Base-by-base conservation (phyloP, 1,140 invertebrate genomes). In the Psix sp. region DNA sequence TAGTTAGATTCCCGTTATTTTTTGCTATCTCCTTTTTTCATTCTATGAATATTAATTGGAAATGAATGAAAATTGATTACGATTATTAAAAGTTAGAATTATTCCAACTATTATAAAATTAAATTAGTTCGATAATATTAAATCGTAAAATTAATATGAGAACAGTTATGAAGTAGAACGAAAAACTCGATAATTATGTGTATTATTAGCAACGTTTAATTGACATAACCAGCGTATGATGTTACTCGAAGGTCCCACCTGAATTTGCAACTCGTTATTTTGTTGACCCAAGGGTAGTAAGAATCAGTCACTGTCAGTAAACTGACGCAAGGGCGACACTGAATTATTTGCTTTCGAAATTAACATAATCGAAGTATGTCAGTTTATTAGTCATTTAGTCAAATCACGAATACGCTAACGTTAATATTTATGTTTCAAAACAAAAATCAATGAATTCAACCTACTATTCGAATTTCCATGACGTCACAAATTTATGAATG, bases 191-290 rank as follows among this genome's bases (percentile, higher is more conserved):
- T 62, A 62, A 71, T 71, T 71, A 71, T 49, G 43, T 49, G 49
- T 48, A 62, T 62, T 14, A 62, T 62, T 62, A 71, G 56, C 35
- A 49, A 49, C 48, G 26, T 62, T 71, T 46, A 60, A 62, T 62
- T 49, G 67, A 38, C 56, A 15, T 49, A 49, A 56, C 39, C 21
- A 35, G 17, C 36, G 56, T 56, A 56, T 62, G 42, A 56, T 57
- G 51, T 57, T 29, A 49, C 38, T 31, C 38, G 38, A 21, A 49
- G 62, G 57, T 63, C 67, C 57, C 67, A 71, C 43, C 67, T 71
- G 57, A 71, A 63, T 71, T 71, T 63, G 29, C 67, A 62, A 71
- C 57, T 62, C 67, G 51, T 54, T 71, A 62, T 71, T 71, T 62
- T 71, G 57, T 62, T 62, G 49, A 71, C 49, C 67, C 56, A 62